phyloP scores from a whole-genome alignment of 2,113 vertebrate species.

The Polypterus senegalus region DNA sequence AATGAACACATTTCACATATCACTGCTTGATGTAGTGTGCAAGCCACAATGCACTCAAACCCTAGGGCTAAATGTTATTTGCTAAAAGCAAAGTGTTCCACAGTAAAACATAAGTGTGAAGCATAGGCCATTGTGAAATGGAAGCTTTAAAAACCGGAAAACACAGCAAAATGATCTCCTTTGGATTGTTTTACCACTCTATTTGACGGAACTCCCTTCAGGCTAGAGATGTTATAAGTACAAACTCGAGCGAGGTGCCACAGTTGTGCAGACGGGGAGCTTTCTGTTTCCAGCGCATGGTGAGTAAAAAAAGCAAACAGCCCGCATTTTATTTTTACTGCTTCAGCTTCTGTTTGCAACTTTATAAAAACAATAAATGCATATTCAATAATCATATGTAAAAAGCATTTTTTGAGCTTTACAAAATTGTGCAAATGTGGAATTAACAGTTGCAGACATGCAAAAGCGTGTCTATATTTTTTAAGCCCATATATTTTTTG shows the following conservation, averaged over 20 bases:
- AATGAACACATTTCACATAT: conserved; percentile 5
- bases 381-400: too few relatives aligned
- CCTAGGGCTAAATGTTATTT: neutral
- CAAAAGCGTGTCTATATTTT: too few relatives aligned
- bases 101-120: neutral
- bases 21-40: neutral
- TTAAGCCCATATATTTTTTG: too few relatives aligned
- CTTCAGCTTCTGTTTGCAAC: too few relatives aligned
- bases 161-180: neutral
- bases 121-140: neutral
- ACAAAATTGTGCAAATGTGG: too few relatives aligned
- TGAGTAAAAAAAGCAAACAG: too few relatives aligned
- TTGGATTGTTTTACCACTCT: neutral
- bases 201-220: neutral
- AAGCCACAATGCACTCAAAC: neutral
- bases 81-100: neutral
- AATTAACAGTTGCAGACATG: too few relatives aligned
- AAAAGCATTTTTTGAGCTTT: too few relatives aligned
- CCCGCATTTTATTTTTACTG: too few relatives aligned
- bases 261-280: too few relatives aligned
- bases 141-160: neutral
- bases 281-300: too few relatives aligned
- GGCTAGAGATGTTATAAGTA: neutral
- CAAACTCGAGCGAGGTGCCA: neutral
- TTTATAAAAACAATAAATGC: too few relatives aligned